These are phyloP conservation scores for Numenius arquata DNA, from an alignment of 2,113 vertebrate genomes.

Conservation along the genomic window DNA sequence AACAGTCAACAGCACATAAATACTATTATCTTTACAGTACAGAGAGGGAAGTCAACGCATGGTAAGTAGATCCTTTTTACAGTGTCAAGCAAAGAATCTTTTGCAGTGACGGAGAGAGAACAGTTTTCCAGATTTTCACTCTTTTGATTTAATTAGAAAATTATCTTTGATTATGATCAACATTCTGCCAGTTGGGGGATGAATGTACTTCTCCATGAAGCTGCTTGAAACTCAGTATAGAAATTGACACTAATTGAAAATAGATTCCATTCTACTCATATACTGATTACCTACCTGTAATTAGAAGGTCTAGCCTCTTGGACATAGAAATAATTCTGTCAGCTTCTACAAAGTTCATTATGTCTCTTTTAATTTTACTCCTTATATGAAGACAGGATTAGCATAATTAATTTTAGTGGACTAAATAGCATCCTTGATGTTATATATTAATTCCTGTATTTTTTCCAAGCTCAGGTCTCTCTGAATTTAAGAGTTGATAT, in stretches of 20 bases:
- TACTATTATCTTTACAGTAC: background rate
- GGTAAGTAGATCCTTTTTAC: background rate
- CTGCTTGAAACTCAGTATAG: background rate
- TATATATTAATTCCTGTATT: background rate
- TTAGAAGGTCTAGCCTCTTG: background rate
- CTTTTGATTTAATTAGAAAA: background rate
- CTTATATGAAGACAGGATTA: background rate
- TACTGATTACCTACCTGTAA: background rate
- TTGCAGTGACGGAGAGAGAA: background rate
- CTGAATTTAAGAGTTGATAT: background rate
- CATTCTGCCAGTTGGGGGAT: background rate
- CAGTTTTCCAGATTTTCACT: background rate
- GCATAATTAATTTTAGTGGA: background rate
- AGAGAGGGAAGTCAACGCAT: background rate
- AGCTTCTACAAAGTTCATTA: background rate
- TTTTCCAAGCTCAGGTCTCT: background rate
- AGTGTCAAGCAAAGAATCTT: background rate
- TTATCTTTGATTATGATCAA: background rate
- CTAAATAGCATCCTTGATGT: background rate
- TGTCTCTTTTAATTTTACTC: background rate
- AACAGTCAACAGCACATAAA: background rate
- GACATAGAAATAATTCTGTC: background rate
- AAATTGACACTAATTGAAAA: background rate
- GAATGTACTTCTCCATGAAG: background rate
- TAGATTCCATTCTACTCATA: background rate